phyloP scores from a whole-genome alignment of 2,113 vertebrate genomes.

The Trachemys scripta region DNA sequence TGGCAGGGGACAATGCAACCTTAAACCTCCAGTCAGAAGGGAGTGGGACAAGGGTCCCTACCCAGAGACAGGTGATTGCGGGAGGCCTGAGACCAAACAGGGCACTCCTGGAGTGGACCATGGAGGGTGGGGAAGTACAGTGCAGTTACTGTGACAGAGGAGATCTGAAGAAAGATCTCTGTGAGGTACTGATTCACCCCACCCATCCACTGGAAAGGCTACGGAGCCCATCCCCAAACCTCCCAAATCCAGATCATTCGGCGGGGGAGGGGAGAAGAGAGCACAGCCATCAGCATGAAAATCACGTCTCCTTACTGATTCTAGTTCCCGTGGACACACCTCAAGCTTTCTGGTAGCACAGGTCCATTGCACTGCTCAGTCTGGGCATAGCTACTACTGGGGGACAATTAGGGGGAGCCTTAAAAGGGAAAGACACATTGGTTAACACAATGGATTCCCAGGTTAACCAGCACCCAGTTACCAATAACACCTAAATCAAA shows the following conservation, averaged over 20 bases:
- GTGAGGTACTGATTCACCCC: not conserved
- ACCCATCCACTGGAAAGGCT: not conserved
- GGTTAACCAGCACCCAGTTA: not conserved
- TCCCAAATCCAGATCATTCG: not conserved
- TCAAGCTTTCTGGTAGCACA: not conserved
- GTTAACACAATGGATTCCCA: not conserved
- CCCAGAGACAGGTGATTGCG: not conserved
- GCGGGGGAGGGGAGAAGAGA: not conserved
- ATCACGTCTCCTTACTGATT: not conserved
- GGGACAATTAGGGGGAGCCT: not conserved
- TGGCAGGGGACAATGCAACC: not conserved
- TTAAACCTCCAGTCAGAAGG: not conserved
- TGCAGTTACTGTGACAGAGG: too few species aligned
- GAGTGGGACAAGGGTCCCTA: not conserved
- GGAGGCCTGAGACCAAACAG: not conserved
- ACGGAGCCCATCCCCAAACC: not conserved
- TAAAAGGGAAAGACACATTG: not conserved
- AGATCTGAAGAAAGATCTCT: not conserved
- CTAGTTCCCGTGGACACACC: not conserved
- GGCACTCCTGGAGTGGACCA: not conserved
- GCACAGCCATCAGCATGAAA: not conserved
- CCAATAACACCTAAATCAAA: not conserved
- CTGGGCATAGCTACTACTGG: not conserved
- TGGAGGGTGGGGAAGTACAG: too few species aligned
- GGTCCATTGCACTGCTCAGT: not conserved